phyloP scores from a whole-genome alignment of 2,113 vertebrate species.

The Mormyrus lacerda region DNA sequence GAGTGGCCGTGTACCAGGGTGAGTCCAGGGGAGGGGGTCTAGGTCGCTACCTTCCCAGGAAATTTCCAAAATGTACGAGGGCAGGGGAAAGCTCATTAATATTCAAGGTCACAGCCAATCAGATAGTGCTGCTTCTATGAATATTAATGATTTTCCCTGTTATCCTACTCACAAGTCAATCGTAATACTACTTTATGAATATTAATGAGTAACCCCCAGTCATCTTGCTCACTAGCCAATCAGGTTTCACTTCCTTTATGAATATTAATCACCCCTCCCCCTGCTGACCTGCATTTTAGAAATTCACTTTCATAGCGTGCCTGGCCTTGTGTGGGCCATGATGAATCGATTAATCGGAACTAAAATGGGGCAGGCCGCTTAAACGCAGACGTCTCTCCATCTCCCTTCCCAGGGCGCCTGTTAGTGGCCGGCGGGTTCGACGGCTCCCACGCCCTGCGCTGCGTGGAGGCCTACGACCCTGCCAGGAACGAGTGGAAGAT shows the following conservation, averaged over 20 bases:
- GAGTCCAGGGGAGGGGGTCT: not conserved
- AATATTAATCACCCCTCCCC: not conserved
- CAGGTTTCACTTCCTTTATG: not conserved
- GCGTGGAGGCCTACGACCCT: constrained; percentile 90
- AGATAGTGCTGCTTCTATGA: not conserved
- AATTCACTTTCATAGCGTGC: not conserved
- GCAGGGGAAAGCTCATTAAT: not conserved
- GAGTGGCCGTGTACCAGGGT: constrained; percentile 79
- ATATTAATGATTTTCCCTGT: not conserved
- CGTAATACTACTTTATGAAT: not conserved
- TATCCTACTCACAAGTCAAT: not conserved
- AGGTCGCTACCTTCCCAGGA: not conserved
- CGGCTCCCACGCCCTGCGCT: constrained; percentile 83
- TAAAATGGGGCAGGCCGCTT: not conserved
- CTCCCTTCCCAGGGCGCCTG: constrained; percentile 70
- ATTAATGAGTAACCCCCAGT: not conserved
- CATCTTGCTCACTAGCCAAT: not conserved
- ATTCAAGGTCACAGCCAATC: not conserved
- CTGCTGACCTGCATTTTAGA: not conserved
- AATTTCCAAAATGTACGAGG: not conserved
- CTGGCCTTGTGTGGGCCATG: not conserved
- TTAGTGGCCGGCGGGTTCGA: constrained; percentile 93
- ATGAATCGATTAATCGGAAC: not conserved
- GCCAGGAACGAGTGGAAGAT: constrained; percentile 85
- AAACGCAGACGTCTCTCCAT: not conserved